Evolutionary conservation across 2,113 vertebrate genomes (phyloP), one percentile per base, ranked within the genome.

Genomic region (Capreolus pygargus): DNA sequence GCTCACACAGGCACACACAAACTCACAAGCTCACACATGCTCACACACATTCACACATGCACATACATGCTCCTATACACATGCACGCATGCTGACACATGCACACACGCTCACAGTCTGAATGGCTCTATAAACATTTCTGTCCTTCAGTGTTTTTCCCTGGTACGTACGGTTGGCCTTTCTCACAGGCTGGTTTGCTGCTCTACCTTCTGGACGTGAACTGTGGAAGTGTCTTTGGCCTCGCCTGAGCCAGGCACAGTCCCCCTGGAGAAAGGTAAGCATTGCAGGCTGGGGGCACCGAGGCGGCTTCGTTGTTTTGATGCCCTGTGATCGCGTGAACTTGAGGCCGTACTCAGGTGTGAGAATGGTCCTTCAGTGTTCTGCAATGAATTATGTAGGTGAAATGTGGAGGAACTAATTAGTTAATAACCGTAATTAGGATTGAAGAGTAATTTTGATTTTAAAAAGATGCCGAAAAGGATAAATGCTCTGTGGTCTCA

Each of bases 391-490:
- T 98, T 93, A 94, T 96, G 96, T 95, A 97, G 92, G 94, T 87
- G 96, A 96, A 95, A 94, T 79, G 57, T 92, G 74, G 89, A 97
- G 86, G 94, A 94, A 92, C 96, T 95, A 98, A 98, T 97, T 98
- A 95, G 97, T 90, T 97, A 98, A 98, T 98, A 97, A 95, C 97
- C 70, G 36, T 96, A 97, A 97, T 97, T 97, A 95, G 95, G 95
- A 96, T 90, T 96, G 93, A 96, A 97, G 96, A 98, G 95, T 97
- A 97, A 93, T 96, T 97, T 88, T 96, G 93, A 97, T 95, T 93
- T 97, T 95, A 81, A 96, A 98, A 97, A 97, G 91, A 98, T 97
- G 84, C 60, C 87, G 87, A 60, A 91, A 95, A 95, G 89, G 97
- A 93, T 92, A 98, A 97, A 97, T 96, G 96, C 84, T 97, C 97